Evolutionary conservation across 2,113 vertebrate genomes (phyloP).

Genomic region (Chamaetylas fuelleborni): DNA sequence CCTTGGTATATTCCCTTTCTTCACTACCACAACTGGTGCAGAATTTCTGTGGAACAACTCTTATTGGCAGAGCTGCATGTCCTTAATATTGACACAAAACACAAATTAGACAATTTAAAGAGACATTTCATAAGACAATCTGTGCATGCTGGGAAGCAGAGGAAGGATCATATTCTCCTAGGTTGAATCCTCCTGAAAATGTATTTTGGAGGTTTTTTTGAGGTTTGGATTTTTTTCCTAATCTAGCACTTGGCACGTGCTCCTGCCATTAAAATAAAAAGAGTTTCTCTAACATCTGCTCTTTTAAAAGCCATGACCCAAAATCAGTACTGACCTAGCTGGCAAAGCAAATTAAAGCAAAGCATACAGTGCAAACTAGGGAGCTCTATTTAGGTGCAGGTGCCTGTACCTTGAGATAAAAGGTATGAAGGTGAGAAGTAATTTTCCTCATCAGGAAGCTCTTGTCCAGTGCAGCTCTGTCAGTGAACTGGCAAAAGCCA

Average conservation of each 20-base stretch:
- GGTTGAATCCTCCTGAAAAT: not conserved
- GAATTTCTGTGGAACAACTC: not conserved
- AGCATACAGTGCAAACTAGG: not conserved
- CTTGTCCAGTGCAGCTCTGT: not conserved
- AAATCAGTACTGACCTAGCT: not conserved
- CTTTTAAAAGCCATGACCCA: not conserved
- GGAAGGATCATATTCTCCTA: not conserved
- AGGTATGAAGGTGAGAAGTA: not conserved
- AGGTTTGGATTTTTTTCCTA: not conserved
- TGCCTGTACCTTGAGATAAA: not conserved
- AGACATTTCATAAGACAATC: not conserved
- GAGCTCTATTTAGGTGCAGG: not conserved
- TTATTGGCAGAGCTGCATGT: not conserved
- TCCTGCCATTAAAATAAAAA: not conserved
- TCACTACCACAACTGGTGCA: not conserved
- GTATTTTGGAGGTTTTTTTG: not conserved
- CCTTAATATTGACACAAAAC: not conserved
- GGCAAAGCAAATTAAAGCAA: not conserved
- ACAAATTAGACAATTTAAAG: not conserved
- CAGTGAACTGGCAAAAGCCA: not conserved
- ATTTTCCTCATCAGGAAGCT: not conserved
- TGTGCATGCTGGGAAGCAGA: not conserved
- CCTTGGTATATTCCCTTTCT: not conserved
- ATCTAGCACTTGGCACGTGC: not conserved
- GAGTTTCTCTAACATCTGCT: not conserved